A percentile compares a stretch with the other conserved stretches of the same genome.
phyloP scores from a whole-genome alignment of 2,113 vertebrate genomes.

The Lepus europaeus region DNA sequence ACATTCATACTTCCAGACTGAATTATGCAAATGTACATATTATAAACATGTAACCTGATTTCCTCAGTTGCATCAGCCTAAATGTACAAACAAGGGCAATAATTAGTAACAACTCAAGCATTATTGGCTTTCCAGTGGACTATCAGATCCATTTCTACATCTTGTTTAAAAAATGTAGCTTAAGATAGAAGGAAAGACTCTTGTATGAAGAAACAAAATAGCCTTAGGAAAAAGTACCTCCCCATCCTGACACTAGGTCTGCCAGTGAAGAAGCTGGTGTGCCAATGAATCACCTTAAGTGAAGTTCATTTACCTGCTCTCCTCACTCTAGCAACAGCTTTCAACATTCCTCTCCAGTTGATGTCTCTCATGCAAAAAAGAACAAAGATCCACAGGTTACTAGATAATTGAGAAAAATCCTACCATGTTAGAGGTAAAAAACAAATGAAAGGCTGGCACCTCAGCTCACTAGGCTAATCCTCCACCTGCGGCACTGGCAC shows the following conservation, averaged over 20 bases:
- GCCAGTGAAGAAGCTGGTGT: neutral
- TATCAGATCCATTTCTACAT: neutral
- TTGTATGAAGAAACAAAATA: neutral
- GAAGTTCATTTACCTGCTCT: neutral
- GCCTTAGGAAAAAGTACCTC: neutral
- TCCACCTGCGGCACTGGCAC: too few species aligned
- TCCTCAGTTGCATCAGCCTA: slow-evolving; percentile 29
- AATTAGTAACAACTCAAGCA: neutral
- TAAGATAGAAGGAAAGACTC: neutral
- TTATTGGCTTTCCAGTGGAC: neutral
- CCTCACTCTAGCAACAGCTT: neutral
- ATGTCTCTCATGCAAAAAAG: slow-evolving; percentile 2
- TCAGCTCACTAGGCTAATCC: too few species aligned
- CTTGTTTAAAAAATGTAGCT: neutral
- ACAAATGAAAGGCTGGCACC: neutral
- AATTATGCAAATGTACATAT: neutral
- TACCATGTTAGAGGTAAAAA: neutral
- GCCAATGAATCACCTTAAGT: neutral
- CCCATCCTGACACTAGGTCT: neutral
- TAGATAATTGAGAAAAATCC: neutral
- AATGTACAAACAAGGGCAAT: neutral
- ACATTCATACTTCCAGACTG: neutral
- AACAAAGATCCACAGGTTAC: neutral
- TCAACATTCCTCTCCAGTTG: slow-evolving; percentile 3
- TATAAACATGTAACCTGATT: neutral